phyloP scores from a whole-genome alignment of 2,888 invertebrate species.

The Pristionchus fissidentatus region DNA sequence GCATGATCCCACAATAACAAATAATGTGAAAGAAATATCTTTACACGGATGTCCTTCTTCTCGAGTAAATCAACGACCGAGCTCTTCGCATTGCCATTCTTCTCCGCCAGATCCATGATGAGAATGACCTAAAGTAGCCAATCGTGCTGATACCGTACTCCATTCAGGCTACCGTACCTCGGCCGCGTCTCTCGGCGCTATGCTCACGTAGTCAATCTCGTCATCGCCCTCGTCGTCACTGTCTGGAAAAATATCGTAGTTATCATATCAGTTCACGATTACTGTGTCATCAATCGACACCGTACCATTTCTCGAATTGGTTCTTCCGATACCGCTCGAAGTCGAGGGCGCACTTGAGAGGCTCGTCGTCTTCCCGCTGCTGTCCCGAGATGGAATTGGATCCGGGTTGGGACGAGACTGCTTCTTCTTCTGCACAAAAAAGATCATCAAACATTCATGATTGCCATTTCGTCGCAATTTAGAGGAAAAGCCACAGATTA shows the following conservation, averaged over 20 bases:
- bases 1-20: background rate
- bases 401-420: conserved; percentile 33
- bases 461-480: no score
- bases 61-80: conserved; percentile 58
- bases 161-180: background rate
- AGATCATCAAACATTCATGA: background rate
- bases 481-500: no score
- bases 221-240: background rate
- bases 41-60: conserved; percentile 53
- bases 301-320: background rate
- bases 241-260: background rate
- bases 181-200: conserved; percentile 25
- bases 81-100: conserved; percentile 52
- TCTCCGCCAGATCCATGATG: conserved; percentile 71
- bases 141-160: background rate
- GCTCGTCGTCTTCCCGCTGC: background rate
- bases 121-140: conserved; percentile 59
- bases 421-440: background rate
- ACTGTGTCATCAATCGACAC: background rate
- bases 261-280: no score
- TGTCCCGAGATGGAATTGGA: background rate
- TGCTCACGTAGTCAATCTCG: conserved; percentile 16
- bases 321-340: background rate
- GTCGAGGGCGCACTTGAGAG: conserved; percentile 8
- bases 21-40: background rate